phyloP scores from a whole-genome alignment of 2,113 vertebrate species.

The Theristicus caerulescens region DNA sequence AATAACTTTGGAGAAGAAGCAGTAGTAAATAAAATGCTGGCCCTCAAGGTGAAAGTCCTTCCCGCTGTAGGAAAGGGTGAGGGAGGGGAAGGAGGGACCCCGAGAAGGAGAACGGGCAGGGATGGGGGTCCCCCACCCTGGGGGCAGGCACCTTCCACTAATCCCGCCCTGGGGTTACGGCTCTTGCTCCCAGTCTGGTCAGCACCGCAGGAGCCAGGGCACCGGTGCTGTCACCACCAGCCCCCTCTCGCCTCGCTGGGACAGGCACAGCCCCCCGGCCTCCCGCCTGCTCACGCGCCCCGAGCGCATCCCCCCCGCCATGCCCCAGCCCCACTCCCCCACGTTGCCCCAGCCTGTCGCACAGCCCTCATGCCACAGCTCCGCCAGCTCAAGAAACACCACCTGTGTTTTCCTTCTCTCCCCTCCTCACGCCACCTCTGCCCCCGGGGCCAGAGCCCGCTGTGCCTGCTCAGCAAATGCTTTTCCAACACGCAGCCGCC shows the following conservation, averaged over 20 bases:
- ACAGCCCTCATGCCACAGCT: not conserved
- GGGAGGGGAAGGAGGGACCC: not conserved
- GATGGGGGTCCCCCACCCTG: not conserved
- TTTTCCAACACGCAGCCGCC: slow-evolving; percentile 33
- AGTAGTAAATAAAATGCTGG: not conserved
- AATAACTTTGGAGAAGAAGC: not conserved
- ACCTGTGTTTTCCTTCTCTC: slow-evolving; percentile 57
- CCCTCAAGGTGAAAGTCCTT: not conserved
- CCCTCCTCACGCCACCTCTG: not conserved
- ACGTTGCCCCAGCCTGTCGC: rapidly evolving
- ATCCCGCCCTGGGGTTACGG: not conserved
- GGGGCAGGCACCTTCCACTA: not conserved
- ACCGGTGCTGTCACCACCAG: not conserved
- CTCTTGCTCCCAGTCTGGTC: rapidly evolving
- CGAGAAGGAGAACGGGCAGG: not conserved
- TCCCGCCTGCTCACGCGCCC: not conserved
- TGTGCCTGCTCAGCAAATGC: not conserved
- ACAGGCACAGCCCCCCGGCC: not conserved
- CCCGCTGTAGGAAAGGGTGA: not conserved
- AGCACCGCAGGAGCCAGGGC: not conserved
- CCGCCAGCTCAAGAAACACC: not conserved
- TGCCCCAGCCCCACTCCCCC: not conserved
- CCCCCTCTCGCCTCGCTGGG: not conserved
- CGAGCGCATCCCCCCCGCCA: rapidly evolving
- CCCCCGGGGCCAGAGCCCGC: not conserved